Conservation (phyloP, 1,140 invertebrate species). For the Drosophila malerkotliana region DNA sequence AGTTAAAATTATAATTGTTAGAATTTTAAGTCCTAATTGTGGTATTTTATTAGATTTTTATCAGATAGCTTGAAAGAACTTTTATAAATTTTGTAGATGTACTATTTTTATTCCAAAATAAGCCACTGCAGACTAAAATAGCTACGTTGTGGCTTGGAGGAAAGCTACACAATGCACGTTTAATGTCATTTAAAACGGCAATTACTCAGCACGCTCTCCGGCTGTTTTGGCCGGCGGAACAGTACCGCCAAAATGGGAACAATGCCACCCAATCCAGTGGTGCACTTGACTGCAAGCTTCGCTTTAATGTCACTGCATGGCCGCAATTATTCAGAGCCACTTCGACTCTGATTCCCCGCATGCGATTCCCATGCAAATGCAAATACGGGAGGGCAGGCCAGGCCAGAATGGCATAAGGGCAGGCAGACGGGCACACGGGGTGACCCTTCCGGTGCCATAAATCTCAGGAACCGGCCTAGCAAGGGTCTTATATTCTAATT, state of each 20-base stretch:
- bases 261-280: conserved; percentile 14
- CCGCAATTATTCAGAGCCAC: conserved; percentile 72
- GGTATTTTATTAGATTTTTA: neutral
- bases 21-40: neutral
- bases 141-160: neutral
- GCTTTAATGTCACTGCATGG: conserved; percentile 77
- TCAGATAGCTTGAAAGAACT: no score
- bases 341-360: conserved; percentile 55
- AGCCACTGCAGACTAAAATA: neutral
- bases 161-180: conserved; percentile 57
- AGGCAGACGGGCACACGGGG: conserved; percentile 13
- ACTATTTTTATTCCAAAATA: neutral
- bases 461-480: conserved; percentile 39
- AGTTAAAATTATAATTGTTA: neutral
- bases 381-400: neutral
- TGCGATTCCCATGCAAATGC: conserved; percentile 75
- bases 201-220: conserved; percentile 74
- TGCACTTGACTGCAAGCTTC: conserved; percentile 62
- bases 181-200: conserved; percentile 80
- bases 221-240: conserved; percentile 26
- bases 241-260: conserved; percentile 7
- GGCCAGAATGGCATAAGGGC: no score
- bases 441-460: conserved; percentile 71
- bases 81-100: neutral
- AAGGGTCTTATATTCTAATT: conserved; percentile 63